Conservation (phyloP, 2,113 vertebrate genomes). For the Grus americana region DNA sequence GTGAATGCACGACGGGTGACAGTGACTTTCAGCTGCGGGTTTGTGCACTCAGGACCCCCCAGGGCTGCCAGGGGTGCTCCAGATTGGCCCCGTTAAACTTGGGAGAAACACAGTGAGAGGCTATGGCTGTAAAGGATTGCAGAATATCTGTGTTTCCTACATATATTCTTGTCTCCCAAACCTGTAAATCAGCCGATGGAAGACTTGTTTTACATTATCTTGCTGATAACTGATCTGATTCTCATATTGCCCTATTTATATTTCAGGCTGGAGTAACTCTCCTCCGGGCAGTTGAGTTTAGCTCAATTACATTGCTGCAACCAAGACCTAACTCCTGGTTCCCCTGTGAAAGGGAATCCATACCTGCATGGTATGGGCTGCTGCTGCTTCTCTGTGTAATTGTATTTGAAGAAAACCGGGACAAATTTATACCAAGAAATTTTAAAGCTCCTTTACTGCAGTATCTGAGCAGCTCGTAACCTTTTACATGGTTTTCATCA, state of each 20-base stretch:
- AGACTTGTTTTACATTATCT: not conserved
- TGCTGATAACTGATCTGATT: not conserved
- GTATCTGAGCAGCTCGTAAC: not conserved
- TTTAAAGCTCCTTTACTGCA: not conserved
- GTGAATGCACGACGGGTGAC: not conserved
- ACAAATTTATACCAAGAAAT: not conserved
- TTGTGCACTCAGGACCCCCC: not conserved
- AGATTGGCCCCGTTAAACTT: not conserved
- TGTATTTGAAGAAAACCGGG: not conserved
- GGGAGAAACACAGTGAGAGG: not conserved
- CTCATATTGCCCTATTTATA: not conserved
- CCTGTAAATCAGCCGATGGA: not conserved
- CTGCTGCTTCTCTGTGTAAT: not conserved
- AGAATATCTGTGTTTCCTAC: not conserved
- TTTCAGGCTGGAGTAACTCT: not conserved
- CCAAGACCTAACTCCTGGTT: not conserved
- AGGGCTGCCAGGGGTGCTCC: not conserved
- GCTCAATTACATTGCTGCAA: not conserved
- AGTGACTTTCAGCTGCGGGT: not conserved
- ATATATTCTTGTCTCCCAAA: not conserved
- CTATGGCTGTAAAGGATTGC: not conserved
- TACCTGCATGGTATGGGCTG: not conserved
- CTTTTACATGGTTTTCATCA: not conserved
- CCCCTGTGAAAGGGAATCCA: not conserved
- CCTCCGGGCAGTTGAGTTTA: not conserved